phyloP scores from a whole-genome alignment of 1,140 invertebrate species.

The Anastatus disparis region DNA sequence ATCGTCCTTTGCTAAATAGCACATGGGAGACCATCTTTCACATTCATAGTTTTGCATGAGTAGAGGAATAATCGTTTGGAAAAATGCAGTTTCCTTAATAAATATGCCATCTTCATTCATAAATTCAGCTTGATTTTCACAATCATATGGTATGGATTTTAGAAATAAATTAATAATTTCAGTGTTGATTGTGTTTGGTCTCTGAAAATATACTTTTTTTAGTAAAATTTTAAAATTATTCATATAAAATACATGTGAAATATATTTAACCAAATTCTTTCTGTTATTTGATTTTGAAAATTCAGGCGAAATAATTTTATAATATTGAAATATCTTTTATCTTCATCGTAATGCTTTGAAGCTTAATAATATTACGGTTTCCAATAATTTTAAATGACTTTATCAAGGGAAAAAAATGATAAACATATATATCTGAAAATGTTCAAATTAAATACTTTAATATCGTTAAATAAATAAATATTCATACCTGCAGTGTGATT shows the following conservation, averaged over 20 bases:
- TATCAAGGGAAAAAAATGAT: constrained; percentile 20
- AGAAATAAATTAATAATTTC: background rate
- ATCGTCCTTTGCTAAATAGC: background rate
- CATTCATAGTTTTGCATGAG: background rate
- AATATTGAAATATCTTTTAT: no score
- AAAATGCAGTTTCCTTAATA: background rate
- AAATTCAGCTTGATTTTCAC: constrained; percentile 29
- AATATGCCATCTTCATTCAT: background rate
- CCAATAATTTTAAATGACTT: constrained; percentile 16
- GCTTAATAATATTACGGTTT: no score
- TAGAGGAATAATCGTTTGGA: background rate
- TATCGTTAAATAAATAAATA: no score
- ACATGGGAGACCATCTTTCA: background rate
- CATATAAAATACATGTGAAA: no score
- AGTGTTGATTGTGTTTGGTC: no score
- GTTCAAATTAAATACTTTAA: no score
- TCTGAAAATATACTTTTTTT: background rate
- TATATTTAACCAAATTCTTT: no score
- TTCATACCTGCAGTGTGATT: constrained; percentile 7
- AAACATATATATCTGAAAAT: no score
- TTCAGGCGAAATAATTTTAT: no score
- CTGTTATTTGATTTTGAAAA: no score
- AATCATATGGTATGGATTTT: background rate
- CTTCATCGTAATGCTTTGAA: no score
- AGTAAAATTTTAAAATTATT: background rate